Conservation (phyloP, 2,113 vertebrate species). For the Enhydra lutris region DNA sequence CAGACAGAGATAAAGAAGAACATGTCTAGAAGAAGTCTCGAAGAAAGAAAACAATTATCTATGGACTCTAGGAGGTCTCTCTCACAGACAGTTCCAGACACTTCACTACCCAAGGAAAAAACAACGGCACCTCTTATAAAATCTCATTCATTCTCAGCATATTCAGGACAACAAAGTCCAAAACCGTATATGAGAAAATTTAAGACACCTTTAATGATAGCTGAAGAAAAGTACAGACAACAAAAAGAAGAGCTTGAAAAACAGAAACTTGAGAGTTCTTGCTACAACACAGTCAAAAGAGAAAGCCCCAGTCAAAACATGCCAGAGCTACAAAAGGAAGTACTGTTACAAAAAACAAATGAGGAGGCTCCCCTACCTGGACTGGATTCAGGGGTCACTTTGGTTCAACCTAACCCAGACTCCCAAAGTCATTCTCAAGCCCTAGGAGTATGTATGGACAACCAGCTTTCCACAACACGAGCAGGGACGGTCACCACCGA, state of each 20-base stretch:
- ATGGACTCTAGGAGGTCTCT: background rate
- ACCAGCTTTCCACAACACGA: constrained; percentile 59
- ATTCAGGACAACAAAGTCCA: constrained; percentile 78
- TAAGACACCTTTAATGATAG: constrained; percentile 92
- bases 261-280: constrained; percentile 70
- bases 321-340: constrained; percentile 67
- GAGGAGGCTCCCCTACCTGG: background rate
- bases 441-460: background rate
- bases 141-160: constrained; percentile 85
- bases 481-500: constrained; percentile 56
- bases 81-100: constrained; percentile 44
- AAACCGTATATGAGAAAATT: constrained; percentile 88
- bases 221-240: constrained; percentile 89
- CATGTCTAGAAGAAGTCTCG: background rate
- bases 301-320: constrained; percentile 53
- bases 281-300: constrained; percentile 31
- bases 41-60: constrained; percentile 43
- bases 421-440: background rate
- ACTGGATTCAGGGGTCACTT: background rate
- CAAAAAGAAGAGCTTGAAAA: constrained; percentile 84
- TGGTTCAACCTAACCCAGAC: background rate
- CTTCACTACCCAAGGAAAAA: constrained; percentile 74
- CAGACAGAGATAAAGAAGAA: constrained; percentile 44
- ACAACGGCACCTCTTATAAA: constrained; percentile 80
- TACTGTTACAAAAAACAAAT: background rate